phyloP scores from a whole-genome alignment of 2,888 invertebrate genomes.

The Sericinus montela region DNA sequence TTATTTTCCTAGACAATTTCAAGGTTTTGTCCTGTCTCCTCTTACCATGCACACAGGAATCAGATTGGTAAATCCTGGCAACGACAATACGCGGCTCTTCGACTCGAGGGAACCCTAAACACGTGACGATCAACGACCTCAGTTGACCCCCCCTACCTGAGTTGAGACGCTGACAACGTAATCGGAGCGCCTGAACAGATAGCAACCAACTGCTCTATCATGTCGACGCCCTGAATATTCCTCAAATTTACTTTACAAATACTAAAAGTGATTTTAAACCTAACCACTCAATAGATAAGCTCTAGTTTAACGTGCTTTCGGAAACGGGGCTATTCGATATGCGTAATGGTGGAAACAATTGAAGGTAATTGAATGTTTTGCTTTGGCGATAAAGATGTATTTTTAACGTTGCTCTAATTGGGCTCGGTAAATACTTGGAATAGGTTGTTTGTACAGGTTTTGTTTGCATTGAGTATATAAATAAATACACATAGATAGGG shows the following conservation, averaged over 20 bases:
- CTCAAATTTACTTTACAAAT: not conserved
- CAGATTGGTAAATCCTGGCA: no score
- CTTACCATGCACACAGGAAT: no score
- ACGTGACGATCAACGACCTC: constrained; percentile 7
- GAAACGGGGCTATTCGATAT: not conserved
- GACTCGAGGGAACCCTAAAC: not conserved
- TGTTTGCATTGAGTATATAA: no score
- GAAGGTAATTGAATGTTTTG: constrained; percentile 4
- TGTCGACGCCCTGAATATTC: constrained; percentile 2
- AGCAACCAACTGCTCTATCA: constrained; percentile 11
- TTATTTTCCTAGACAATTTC: no score
- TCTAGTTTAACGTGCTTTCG: not conserved
- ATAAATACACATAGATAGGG: no score
- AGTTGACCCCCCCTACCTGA: constrained; percentile 13
- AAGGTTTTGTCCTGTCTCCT: no score
- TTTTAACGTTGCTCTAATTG: not conserved
- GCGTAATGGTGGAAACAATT: constrained; percentile 1
- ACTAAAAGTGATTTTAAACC: not conserved
- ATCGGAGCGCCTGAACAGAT: constrained; percentile 7
- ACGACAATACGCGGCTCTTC: not conserved
- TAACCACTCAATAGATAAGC: not conserved
- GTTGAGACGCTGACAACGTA: constrained; percentile 9
- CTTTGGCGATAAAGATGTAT: constrained; percentile 1
- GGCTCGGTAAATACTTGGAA: not conserved
- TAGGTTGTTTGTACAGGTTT: not conserved